A percentile compares a stretch with the other conserved stretches of the same genome.
phyloP scores from a whole-genome alignment of 1,140 invertebrate species.

The Heliothis subflexa region DNA sequence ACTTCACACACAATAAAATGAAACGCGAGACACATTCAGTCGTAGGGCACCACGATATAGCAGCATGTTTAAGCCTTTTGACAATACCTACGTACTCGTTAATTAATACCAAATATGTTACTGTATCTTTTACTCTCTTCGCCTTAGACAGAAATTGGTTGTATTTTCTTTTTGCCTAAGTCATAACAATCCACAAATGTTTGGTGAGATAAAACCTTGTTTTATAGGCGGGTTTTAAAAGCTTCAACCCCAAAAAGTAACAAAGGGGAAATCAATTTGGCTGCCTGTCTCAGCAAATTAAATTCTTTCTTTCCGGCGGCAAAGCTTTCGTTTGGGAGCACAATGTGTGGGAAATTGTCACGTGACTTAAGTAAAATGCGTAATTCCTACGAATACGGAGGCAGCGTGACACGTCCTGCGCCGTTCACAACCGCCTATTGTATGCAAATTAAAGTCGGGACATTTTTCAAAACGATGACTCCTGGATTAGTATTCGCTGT shows the following conservation, averaged over 20 bases:
- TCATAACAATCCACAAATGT: not conserved
- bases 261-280: slow-evolving; percentile 40
- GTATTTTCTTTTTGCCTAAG: too few relatives aligned
- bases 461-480: slow-evolving; percentile 69
- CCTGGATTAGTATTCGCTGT: slow-evolving; percentile 67
- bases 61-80: not conserved
- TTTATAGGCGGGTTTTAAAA: slow-evolving; percentile 15
- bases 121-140: not conserved
- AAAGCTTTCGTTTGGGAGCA: slow-evolving; percentile 24
- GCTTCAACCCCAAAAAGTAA: slow-evolving; percentile 19
- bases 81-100: not conserved
- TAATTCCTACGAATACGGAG: slow-evolving; percentile 58
- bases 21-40: slow-evolving; percentile 63
- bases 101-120: not conserved
- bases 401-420: slow-evolving; percentile 63
- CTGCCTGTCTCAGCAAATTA: slow-evolving; percentile 52
- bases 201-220: not conserved
- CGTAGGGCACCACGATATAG: slow-evolving; percentile 52
- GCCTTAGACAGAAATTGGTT: not conserved
- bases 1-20: slow-evolving; percentile 52
- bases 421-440: slow-evolving; percentile 78
- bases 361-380: slow-evolving; percentile 68
- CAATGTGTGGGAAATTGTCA: slow-evolving; percentile 69
- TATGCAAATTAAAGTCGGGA: slow-evolving; percentile 74
- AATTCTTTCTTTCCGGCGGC: slow-evolving; percentile 52